phyloP scores from a whole-genome alignment of 2,888 invertebrate genomes.

The Plagodis pulveraria region DNA sequence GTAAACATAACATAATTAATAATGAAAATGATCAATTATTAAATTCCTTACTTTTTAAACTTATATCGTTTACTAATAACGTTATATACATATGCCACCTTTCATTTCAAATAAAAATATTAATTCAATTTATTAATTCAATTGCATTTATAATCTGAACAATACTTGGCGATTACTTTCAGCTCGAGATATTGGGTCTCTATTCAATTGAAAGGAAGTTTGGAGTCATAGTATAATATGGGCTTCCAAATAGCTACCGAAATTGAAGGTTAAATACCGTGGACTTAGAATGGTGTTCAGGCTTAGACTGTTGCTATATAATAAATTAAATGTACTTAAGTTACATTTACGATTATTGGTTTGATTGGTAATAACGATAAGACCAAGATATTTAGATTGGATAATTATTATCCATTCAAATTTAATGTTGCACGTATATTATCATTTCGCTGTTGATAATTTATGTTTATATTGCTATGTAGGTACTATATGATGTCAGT shows the following conservation, averaged over 20 bases:
- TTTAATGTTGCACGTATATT: slow-evolving; percentile 10
- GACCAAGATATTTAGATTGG: slow-evolving; percentile 17
- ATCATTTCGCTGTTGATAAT: slow-evolving; percentile 11
- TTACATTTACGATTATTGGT: slow-evolving; percentile 22
- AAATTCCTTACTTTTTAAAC: no score
- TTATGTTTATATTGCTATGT: no score
- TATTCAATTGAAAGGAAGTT: slow-evolving; percentile 6
- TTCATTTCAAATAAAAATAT: slow-evolving; percentile 46
- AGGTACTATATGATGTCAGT: no score
- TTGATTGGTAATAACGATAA: slow-evolving; percentile 23
- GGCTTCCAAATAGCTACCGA: no score
- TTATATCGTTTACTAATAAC: no score
- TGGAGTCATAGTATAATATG: no score
- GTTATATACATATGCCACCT: slow-evolving; percentile 18
- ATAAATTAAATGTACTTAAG: no score
- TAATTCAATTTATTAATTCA: no score
- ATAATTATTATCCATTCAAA: slow-evolving; percentile 19
- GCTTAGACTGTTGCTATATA: background rate
- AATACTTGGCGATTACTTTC: slow-evolving; percentile 48
- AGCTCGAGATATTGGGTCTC: slow-evolving; percentile 34
- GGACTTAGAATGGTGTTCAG: background rate
- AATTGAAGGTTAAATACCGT: no score
- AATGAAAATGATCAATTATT: no score
- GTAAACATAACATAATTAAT: no score
- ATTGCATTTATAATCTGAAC: slow-evolving; percentile 58